Evolutionary conservation across 2,113 vertebrate genomes (phyloP).

Genomic region (Neolamprologus sp.): DNA sequence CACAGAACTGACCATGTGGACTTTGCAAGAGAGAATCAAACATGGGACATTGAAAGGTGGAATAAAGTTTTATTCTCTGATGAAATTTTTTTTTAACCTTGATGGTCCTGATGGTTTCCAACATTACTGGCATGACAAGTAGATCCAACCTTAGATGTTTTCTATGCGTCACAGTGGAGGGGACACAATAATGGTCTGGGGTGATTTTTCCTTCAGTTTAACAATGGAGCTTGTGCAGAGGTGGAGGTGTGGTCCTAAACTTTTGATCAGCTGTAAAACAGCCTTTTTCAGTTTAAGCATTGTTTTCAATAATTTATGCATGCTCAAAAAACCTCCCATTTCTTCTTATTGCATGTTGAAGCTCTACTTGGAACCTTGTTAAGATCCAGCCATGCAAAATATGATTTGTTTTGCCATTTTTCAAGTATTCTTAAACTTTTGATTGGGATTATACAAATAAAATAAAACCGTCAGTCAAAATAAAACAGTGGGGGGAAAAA

Average conservation of each 20-base stretch:
- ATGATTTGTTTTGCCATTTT: background rate
- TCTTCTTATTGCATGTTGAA: background rate
- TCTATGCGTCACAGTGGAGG: background rate
- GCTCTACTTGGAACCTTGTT: background rate
- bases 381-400: background rate
- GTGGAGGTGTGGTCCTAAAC: background rate
- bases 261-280: background rate
- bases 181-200: background rate
- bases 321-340: background rate
- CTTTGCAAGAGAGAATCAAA: background rate
- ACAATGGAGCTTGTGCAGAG: background rate
- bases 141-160: background rate
- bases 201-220: background rate
- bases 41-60: background rate
- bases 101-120: background rate
- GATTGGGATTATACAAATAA: background rate
- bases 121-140: background rate
- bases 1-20: background rate
- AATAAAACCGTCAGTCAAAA: background rate
- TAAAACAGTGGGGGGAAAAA: background rate
- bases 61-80: background rate
- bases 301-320: background rate
- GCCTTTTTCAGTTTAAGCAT: background rate
- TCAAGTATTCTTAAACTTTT: background rate
- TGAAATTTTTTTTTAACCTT: background rate